Evolutionary conservation across 2,888 invertebrate species (phyloP), one percentile per base, ranked within the genome.

Genomic region (Tachina fera): DNA sequence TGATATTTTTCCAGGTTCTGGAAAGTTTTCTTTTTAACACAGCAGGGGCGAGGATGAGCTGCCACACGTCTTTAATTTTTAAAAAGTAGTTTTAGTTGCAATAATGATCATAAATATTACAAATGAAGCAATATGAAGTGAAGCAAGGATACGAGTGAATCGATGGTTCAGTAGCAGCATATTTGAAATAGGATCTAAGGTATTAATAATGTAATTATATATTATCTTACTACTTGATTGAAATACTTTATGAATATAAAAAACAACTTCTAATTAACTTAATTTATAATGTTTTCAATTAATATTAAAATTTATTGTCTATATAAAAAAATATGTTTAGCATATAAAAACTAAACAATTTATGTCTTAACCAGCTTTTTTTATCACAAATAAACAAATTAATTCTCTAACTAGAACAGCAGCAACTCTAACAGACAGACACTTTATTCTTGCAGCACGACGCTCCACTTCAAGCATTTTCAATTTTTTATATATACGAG

Each of bases 351-450:
- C 16, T 31, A 31, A 63, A 39, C 39, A 45, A 78, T 60, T 49
- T 60, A 22, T 8, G 41, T 68, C 13, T 41, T 14, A 45, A 47
- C 13, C 45, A 53, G 13, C 11, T 43, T 10, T 14, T 41, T 70
- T 51, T 70, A 53, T 71, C 79, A 45, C 51, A 72, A 72, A 45
- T 47, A 47, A 71, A 63, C n/a, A 16, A 49, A 72, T 72, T 22
- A 22, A 49, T 79, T 65, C 72, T 45, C 53, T 53, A 79, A 65
- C 19, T 47, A 72, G 56, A 56, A 49, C 41, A 61, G 16, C 41
- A 61, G 16, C 39, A 77, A 22, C 47, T 65, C n/a, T 9, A 22
- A 11, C 10, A 45, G 10, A 71, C 31, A 31, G 6, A 31, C 31
- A 31, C 31, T 6, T 31, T 2, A 31, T 31, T 5, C 63, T 19